phyloP scores from a whole-genome alignment of 92 coral and sea anemone genomes.

The Umimayanthus kanabou region DNA sequence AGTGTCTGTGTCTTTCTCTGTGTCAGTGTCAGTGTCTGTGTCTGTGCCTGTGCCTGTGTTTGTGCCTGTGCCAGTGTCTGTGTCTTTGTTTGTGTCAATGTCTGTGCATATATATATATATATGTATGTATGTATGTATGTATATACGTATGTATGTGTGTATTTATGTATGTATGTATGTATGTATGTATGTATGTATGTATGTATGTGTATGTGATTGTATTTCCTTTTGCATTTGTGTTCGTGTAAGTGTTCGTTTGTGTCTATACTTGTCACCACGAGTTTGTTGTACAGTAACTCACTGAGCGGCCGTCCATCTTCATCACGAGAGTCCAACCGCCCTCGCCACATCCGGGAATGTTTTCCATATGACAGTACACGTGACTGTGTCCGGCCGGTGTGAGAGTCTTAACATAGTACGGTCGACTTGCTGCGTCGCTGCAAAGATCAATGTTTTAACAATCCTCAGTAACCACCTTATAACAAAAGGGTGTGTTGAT shows the following conservation, averaged over 20 bases:
- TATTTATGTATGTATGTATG: no score
- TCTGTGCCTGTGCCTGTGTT: neutral
- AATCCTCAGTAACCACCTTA: neutral
- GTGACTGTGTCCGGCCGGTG: conserved; percentile 24
- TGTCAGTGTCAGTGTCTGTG: no score
- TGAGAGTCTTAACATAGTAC: conserved; percentile 17
- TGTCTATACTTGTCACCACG: no score
- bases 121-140: neutral
- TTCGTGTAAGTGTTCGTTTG: no score
- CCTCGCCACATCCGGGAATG: no score
- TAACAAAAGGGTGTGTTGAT: neutral
- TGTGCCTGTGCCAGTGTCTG: neutral
- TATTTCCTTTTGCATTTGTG: neutral
- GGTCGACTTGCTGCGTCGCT: conserved; percentile 3
- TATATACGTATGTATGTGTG: neutral
- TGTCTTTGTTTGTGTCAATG: no score
- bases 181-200: no score
- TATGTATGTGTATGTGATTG: neutral
- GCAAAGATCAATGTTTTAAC: conserved; percentile 1
- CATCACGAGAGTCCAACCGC: no score
- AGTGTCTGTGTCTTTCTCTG: no score
- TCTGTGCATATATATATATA: no score
- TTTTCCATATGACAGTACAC: conserved; percentile 3
- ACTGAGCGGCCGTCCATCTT: no score
- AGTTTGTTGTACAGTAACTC: no score